Evolutionary conservation across 2,888 invertebrate species (phyloP).

Genomic region (Stramonita haemastoma): DNA sequence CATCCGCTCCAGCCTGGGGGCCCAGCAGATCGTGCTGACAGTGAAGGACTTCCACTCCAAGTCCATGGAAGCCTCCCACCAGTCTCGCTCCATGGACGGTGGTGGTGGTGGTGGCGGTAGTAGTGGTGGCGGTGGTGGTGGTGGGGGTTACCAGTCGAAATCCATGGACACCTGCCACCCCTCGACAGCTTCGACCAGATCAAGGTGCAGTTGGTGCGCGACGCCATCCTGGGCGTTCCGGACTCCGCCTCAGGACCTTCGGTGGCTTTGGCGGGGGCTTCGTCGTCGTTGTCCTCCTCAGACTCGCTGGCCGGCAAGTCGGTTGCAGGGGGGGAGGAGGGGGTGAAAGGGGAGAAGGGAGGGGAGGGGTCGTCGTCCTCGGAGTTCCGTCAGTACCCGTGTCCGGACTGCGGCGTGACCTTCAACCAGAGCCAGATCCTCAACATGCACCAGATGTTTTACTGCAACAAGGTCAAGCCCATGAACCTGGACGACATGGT

Average conservation of each 20-base stretch:
- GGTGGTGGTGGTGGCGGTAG: no score
- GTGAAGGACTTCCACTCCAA: slow-evolving; percentile 38
- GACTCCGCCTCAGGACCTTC: not conserved
- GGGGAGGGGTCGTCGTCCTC: not conserved
- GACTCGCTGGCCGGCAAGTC: not conserved
- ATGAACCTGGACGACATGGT: slow-evolving; percentile 16
- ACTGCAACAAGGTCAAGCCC: slow-evolving; percentile 79
- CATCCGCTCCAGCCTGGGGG: slow-evolving; percentile 19
- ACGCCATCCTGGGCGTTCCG: slow-evolving; percentile 30
- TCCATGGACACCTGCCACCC: slow-evolving; percentile 25
- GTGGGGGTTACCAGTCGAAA: slow-evolving; percentile 11
- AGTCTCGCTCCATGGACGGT: slow-evolving; percentile 13
- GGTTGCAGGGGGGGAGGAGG: not conserved
- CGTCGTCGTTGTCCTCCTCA: not conserved
- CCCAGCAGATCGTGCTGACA: slow-evolving; percentile 40
- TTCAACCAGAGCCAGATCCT: slow-evolving; percentile 89
- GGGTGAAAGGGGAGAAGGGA: not conserved
- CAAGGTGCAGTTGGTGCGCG: slow-evolving; percentile 32
- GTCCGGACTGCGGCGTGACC: slow-evolving; percentile 87
- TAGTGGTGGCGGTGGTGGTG: not conserved
- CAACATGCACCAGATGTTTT: slow-evolving; percentile 87
- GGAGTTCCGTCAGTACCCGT: slow-evolving; percentile 72
- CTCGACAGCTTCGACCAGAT: slow-evolving; percentile 35
- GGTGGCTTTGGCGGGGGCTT: not conserved
- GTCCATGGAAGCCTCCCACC: slow-evolving; percentile 29